Base-by-base conservation (phyloP, 1,140 invertebrate species). In the Batillaria attramentaria region DNA sequence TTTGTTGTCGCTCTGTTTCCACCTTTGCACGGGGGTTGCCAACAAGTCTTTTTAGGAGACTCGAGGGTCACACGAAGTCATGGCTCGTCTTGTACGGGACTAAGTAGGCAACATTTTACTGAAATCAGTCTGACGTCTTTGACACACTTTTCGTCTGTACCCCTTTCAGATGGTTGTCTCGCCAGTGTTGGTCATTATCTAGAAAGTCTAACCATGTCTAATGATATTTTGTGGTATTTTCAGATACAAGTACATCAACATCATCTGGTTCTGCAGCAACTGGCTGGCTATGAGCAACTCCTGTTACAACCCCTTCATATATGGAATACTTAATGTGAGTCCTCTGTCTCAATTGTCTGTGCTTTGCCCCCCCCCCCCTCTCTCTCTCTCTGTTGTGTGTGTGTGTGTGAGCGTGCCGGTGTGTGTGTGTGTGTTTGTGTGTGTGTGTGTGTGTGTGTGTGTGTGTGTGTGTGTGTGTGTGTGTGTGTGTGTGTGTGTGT, bases 271-370 rank as follows among this genome's bases (percentile, higher is more conserved):
- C 87, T 95, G 94, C 87, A 95, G 93, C 85, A 95, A 97, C 89
- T 96, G 95, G 95, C 89, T 96, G 79, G 95, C 95, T 0, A 96
- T 96, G 95, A 95, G 94, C 82, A 96, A 96, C 88, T 95, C 95
- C 66, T 96, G 95, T 85, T 95, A 95, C 87, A 96, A 96, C 90
- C 95, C 95, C 0, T 96, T 96, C 85, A 96, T 96, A 80, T 96
- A 96, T 86, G 95, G 95, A 20, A 95, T 96, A 81, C 95, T 95
- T 83, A 96, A 96, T 87, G 95, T 96, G 90, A 95, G 95, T 87
- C 39, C 37, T 16, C n/a, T 41, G 6, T 2, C 16, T 66, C 62
- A 66, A 16, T 66, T 28, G 37, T 66, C 37, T 3, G 18, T 66
- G 62, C 4, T 20, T 33, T 18, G 8, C 65, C 10, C 20, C 8